Conservation (phyloP, 1,140 invertebrate genomes). For the Triops longicaudatus region DNA sequence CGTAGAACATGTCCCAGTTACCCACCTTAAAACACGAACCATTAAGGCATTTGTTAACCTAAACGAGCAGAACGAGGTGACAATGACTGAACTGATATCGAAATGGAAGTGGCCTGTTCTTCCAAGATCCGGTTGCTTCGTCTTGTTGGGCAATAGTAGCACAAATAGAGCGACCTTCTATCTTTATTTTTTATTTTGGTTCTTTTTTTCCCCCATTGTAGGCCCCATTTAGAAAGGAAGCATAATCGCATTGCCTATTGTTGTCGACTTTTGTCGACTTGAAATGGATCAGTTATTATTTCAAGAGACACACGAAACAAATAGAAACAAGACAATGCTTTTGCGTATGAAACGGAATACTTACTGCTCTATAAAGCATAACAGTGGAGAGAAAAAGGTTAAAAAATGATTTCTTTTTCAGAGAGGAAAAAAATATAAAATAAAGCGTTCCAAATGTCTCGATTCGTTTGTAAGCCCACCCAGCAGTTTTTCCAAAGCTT, state of each 20-base stretch:
- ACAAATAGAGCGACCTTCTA: background rate
- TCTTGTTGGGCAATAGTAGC: background rate
- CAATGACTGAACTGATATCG: background rate
- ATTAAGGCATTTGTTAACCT: no score
- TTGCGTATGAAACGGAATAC: background rate
- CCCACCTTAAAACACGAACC: no score
- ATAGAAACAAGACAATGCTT: background rate
- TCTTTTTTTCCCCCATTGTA: background rate
- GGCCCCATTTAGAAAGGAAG: background rate
- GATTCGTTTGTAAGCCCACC: background rate
- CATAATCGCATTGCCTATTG: background rate
- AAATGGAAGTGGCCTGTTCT: background rate
- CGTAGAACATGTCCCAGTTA: no score
- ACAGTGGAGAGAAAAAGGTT: background rate
- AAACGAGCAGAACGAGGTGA: background rate
- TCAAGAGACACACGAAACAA: constrained; percentile 1
- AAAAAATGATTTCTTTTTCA: background rate
- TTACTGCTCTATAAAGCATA: constrained; percentile 1
- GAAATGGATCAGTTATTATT: constrained; percentile 13
- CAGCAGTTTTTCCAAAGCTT: background rate
- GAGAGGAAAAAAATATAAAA: background rate
- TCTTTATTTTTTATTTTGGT: background rate
- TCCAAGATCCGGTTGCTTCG: background rate
- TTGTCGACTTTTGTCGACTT: background rate
- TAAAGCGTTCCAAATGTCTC: background rate